phyloP scores from a whole-genome alignment of 2,797 vertebrate species.

The Eulemur albifrons region DNA sequence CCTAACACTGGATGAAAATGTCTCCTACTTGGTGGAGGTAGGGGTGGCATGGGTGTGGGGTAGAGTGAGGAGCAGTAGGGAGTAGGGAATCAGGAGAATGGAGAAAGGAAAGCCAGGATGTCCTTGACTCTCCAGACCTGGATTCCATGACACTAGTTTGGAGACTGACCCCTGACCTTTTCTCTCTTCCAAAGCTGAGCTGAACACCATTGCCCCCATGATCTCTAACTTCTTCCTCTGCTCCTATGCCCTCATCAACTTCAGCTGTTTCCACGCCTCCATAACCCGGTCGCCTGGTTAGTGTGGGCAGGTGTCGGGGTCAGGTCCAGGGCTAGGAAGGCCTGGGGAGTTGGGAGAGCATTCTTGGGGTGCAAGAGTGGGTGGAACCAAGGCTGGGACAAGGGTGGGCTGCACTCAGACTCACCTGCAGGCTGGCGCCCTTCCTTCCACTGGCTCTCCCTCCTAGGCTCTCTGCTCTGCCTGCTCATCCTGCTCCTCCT shows the following conservation, averaged over 20 bases:
- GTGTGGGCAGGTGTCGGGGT: not conserved
- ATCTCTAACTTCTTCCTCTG: slow-evolving; percentile 90
- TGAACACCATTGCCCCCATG: slow-evolving; percentile 84
- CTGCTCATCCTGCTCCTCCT: slow-evolving; percentile 88
- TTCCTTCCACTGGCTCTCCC: slow-evolving; percentile 85
- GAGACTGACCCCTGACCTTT: not conserved
- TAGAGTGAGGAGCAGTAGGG: not conserved
- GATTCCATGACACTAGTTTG: not conserved
- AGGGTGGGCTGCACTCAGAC: not conserved
- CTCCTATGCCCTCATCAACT: slow-evolving; percentile 88
- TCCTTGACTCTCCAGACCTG: not conserved
- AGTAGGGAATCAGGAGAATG: not conserved
- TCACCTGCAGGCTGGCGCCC: slow-evolving; percentile 85
- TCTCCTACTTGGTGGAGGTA: not conserved
- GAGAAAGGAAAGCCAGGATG: not conserved
- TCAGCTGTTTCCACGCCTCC: slow-evolving; percentile 88
- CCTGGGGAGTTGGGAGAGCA: not conserved
- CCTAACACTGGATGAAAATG: not conserved
- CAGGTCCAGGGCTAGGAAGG: not conserved
- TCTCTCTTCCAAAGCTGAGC: slow-evolving; percentile 77
- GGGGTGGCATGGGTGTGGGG: not conserved
- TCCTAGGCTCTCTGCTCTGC: slow-evolving; percentile 85
- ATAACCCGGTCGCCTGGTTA: slow-evolving; percentile 87
- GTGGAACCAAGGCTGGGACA: not conserved
- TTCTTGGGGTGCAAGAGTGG: not conserved